Evolutionary conservation across 2,888 invertebrate genomes (phyloP).

Genomic region (Lepidocyrtinus sp.): DNA sequence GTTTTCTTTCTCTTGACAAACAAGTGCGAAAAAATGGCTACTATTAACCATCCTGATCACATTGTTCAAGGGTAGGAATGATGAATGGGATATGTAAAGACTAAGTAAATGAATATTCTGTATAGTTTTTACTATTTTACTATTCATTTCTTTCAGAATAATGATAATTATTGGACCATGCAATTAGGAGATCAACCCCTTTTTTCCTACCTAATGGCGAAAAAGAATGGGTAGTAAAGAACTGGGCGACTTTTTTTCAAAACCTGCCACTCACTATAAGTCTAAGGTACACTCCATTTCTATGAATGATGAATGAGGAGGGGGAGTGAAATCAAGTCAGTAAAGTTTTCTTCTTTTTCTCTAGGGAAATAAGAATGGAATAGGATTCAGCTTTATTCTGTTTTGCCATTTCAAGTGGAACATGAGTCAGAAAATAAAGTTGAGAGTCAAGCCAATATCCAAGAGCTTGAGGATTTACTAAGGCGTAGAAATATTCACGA

Average conservation of each 20-base stretch:
- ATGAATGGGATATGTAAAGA: too few relatives aligned
- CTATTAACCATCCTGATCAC: too few relatives aligned
- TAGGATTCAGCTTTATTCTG: not conserved
- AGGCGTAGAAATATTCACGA: not conserved
- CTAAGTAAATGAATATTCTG: not conserved
- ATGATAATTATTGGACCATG: constrained; percentile 40
- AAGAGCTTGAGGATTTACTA: not conserved
- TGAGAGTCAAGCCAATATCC: not conserved
- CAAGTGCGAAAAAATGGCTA: not conserved
- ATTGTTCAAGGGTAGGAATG: too few relatives aligned
- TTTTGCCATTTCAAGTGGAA: not conserved
- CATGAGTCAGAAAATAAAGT: not conserved
- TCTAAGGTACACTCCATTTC: not conserved
- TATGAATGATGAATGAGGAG: not conserved
- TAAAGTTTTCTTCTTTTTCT: not conserved
- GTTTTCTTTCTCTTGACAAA: not conserved
- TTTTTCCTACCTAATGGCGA: not conserved
- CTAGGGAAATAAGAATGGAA: not conserved
- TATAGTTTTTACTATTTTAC: not conserved
- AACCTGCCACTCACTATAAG: not conserved
- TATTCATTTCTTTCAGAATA: not conserved
- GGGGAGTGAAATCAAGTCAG: not conserved
- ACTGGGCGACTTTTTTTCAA: not conserved
- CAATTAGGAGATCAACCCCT: constrained; percentile 35
- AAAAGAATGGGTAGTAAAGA: not conserved